Base-by-base conservation (phyloP, 2,888 invertebrate genomes). In the Macroteleia sp. region DNA sequence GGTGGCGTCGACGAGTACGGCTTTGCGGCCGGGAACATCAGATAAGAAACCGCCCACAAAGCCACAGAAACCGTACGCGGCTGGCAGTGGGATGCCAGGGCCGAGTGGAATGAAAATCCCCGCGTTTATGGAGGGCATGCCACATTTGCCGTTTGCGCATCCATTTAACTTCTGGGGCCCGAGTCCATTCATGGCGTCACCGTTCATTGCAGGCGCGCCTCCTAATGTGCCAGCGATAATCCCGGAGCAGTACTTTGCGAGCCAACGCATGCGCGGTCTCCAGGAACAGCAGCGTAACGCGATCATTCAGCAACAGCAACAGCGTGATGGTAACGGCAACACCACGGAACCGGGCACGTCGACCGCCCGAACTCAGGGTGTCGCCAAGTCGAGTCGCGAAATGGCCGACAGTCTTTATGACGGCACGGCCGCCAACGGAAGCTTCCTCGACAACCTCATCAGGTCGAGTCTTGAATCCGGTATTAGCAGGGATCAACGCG, bases 81-180 rank as follows among this genome's bases (percentile, higher is more conserved):
- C 93, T 2, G 91, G 92, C 1, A 92, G 95, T 56, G 83, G 82
- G 8, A 88, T 90, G 2, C 91, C 91, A 2, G 89, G 89, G 2
- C 94, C 94, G 1, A 96, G 96, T 90, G 96, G 96, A 71, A 92
- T 95, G 83, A 95, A 95, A 88, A 92, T 95, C 91, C 94, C 95
- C 1, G 91, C 93, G 8, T 94, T 94, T 85, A 95, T 95, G 82
- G 94, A 95, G 59, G 93, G 93, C 46, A 92, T 94, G 84, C 90
- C 93, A 0, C 93, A 93, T 76, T 83, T 94, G 80, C 94, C 94
- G 76, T 95, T 95, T 89, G 93, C 94, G 9, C 92, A 93, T 69
- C 95, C 95, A 14, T 95, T 96, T 87, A 95, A 95, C 52, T 96
- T 96, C 91, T 97, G 96, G 97, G 93, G 95, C n/a, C 93, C 94